Conservation (phyloP, 2,888 invertebrate genomes). For the Polydrusus tereticollis region DNA sequence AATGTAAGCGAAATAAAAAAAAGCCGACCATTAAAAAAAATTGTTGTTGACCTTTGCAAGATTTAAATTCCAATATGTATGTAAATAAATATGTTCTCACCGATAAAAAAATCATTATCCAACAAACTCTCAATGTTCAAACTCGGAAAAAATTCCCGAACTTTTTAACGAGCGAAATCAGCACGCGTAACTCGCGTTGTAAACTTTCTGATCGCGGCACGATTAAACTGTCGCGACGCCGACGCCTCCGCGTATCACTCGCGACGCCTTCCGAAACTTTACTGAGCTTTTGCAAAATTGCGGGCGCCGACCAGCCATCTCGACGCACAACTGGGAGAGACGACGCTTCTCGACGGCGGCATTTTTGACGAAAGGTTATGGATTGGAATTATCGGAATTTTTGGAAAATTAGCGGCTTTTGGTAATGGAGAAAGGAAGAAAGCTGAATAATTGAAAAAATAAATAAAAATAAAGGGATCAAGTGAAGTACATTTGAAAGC, state of each 20-base stretch:
- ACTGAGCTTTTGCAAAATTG: slow-evolving; percentile 42
- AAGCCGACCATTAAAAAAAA: too few species aligned
- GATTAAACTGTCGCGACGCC: slow-evolving; percentile 6
- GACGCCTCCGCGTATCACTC: slow-evolving; percentile 8
- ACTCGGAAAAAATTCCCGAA: background rate
- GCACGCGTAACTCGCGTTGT: background rate
- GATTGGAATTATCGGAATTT: background rate
- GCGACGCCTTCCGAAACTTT: slow-evolving; percentile 38
- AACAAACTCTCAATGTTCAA: background rate
- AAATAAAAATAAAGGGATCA: too few species aligned
- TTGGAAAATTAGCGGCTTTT: background rate
- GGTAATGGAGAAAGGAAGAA: background rate
- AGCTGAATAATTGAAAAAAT: background rate
- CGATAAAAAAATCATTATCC: background rate
- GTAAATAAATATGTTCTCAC: background rate
- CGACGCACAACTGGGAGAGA: slow-evolving; percentile 34
- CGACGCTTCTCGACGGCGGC: slow-evolving; percentile 17
- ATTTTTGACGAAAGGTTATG: slow-evolving; percentile 4
- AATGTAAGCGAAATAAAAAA: too few species aligned
- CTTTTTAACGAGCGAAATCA: background rate
- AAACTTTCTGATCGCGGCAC: background rate
- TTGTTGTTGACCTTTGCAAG: too few species aligned
- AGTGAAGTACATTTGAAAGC: too few species aligned
- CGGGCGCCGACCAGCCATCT: slow-evolving; percentile 40
- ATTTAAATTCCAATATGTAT: too few species aligned